These are phyloP conservation scores for Arvicanthis niloticus DNA, from an alignment of 2,113 vertebrate genomes.

Conservation along the genomic window DNA sequence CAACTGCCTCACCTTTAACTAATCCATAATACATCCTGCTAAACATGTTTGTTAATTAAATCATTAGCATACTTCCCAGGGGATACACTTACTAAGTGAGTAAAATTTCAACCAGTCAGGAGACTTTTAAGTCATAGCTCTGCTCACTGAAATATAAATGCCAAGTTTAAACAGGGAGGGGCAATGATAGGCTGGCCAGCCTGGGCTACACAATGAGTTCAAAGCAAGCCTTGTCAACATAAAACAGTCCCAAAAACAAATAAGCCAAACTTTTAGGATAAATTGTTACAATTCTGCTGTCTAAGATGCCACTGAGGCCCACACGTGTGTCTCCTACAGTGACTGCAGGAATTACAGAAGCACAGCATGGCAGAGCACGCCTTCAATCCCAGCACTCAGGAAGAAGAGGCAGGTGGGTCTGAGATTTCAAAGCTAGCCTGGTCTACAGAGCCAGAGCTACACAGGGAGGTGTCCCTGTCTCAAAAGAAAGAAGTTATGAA, in stretches of 20 bases:
- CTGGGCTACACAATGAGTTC: not conserved
- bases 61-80: not conserved
- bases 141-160: not conserved
- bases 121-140: not conserved
- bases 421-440: not conserved
- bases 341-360: not conserved
- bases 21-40: not conserved
- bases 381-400: not conserved
- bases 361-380: no score
- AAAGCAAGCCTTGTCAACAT: not conserved
- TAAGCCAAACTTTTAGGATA: not conserved
- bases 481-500: not conserved
- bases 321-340: not conserved
- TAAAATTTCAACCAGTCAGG: not conserved
- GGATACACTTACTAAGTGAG: not conserved
- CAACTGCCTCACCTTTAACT: conserved; percentile 8
- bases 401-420: not conserved
- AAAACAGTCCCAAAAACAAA: not conserved
- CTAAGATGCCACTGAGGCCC: not conserved
- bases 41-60: not conserved
- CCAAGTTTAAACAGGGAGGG: not conserved
- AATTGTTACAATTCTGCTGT: not conserved
- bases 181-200: not conserved
- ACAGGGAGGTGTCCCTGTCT: not conserved
- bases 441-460: not conserved